Evolutionary conservation across 2,888 invertebrate genomes (phyloP), one percentile per base, ranked within the genome.

Genomic region (Stomorhina lunata): DNA sequence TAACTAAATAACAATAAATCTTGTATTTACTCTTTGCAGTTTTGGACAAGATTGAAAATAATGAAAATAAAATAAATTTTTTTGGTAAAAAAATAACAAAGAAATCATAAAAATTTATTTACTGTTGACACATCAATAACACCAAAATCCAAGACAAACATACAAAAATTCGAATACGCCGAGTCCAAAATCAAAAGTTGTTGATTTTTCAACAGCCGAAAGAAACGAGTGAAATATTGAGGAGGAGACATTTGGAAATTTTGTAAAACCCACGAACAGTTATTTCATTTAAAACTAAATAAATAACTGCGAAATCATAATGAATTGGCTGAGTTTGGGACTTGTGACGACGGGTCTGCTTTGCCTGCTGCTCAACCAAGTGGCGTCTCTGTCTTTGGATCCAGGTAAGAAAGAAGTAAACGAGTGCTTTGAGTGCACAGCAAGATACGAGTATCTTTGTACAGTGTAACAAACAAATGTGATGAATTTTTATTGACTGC

Each of bases 301-400:
- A 78, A 69, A 69, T 75, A 72, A 66, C 20, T 48, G 57, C 79
- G 76, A 76, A 75, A 48, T 53, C 76, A 82, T 63, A 45, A 90
- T 90, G 91, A 88, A 88, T 89, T 87, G 88, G 86, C 78, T 87
- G 84, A 87, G 86, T 84, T 85, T 89, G 84, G 82, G 90, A n/a
- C n/a, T n/a, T 82, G 43, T 86, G 43, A 78, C 43, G 68, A 87
- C 84, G 86, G 85, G 84, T 76, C 86, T 85, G 86, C 84, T 83
- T 84, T 88, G 87, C 86, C 86, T 89, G 84, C n/a, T n/a, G n/a
- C n/a, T n/a, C n/a, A 88, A 86, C 85, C 87, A 88, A 86, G 88
- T 88, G 86, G 86, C 88, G 85, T 87, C 90, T 85, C 86, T 91
- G 85, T 91, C 91, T 83, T 87, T 91, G 80, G 91, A 91, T 89